Conservation (phyloP, 2,888 invertebrate species). For the Hemithea aestivaria region DNA sequence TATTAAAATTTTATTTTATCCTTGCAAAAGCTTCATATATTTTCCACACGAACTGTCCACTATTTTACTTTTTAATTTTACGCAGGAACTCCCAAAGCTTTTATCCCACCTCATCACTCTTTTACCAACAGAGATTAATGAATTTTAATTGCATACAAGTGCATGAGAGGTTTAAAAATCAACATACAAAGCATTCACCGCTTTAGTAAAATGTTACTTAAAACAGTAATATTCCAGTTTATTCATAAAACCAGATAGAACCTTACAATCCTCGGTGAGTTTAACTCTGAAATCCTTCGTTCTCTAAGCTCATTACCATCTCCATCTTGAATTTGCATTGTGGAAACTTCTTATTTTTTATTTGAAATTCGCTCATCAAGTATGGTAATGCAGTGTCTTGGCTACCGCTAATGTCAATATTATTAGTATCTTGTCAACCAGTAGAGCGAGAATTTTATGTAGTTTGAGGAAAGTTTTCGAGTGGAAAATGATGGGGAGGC, state of each 20-base stretch:
- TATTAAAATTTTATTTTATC: no score
- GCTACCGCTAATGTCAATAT: conserved; percentile 20
- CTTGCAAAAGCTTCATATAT: no score
- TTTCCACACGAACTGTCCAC: no score
- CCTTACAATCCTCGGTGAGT: conserved; percentile 25
- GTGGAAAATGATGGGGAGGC: conserved; percentile 8
- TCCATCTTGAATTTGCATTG: conserved; percentile 35
- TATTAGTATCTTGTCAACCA: conserved; percentile 15
- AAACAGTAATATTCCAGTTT: conserved; percentile 15
- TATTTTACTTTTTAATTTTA: no score
- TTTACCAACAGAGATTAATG: not conserved
- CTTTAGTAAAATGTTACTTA: not conserved
- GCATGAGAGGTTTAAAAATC: no score
- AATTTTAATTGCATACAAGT: not conserved
- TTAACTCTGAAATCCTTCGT: conserved; percentile 23
- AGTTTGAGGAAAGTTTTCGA: conserved; percentile 10
- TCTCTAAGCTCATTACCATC: conserved; percentile 31
- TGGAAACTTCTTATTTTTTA: conserved; percentile 27
- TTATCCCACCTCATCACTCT: no score
- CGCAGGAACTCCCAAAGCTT: no score
- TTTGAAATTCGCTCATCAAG: conserved; percentile 25
- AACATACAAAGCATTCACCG: no score
- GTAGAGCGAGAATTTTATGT: conserved; percentile 6
- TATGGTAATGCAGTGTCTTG: conserved; percentile 22
- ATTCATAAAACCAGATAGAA: conserved; percentile 29